Evolutionary conservation across 2,113 vertebrate genomes (phyloP).

Genomic region (Anseranas semipalmata): DNA sequence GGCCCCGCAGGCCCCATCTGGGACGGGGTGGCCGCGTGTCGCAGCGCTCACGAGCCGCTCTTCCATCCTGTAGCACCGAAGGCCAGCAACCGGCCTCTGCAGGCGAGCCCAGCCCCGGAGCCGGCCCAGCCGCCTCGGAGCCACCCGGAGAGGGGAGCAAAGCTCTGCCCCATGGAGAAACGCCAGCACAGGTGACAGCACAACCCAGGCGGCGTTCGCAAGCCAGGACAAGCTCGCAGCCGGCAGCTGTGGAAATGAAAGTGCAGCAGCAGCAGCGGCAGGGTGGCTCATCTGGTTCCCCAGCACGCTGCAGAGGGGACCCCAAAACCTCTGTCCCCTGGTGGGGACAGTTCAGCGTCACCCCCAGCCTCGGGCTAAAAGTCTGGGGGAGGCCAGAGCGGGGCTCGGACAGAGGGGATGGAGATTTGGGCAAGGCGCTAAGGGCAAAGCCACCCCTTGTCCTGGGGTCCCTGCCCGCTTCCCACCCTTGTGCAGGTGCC

Average conservation of each 20-base stretch:
- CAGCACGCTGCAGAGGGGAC: accelerated
- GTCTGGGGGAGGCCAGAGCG: background rate
- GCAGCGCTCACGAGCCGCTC: accelerated
- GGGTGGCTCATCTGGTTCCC: accelerated
- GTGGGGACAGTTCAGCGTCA: background rate
- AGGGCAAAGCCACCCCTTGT: background rate
- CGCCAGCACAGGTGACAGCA: background rate
- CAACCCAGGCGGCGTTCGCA: accelerated
- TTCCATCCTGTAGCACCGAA: background rate
- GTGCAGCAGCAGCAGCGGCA: accelerated
- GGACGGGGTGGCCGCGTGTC: accelerated
- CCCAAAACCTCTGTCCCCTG: background rate
- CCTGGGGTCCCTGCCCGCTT: background rate
- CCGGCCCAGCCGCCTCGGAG: background rate
- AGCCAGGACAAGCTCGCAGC: background rate
- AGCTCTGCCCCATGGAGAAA: background rate
- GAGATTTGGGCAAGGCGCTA: background rate
- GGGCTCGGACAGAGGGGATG: background rate
- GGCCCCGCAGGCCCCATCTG: accelerated
- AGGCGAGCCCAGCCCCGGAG: background rate
- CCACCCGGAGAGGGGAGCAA: background rate
- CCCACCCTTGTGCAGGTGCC: background rate
- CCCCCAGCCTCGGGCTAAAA: accelerated
- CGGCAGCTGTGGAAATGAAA: background rate
- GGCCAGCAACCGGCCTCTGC: background rate